Evolutionary conservation across 1,140 invertebrate genomes (phyloP), one percentile per base, ranked within the genome.

Genomic region (Cephus cinctus): DNA sequence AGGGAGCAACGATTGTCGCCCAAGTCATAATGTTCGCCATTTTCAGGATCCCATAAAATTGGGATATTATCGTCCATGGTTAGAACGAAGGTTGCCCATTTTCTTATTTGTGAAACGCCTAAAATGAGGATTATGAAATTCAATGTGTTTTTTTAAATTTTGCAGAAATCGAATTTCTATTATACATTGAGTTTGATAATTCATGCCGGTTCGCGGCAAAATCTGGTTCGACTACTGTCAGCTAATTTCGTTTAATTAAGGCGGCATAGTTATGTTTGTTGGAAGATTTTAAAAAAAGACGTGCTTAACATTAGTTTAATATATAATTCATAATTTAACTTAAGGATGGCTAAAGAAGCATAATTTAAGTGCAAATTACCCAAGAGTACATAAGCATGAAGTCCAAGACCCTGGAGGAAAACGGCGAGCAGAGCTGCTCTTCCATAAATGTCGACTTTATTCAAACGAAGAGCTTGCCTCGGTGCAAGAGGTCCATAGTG

Each of bases 361-460:
- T n/a, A n/a, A n/a, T n/a, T n/a, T n/a, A n/a, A n/a, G n/a, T n/a
- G n/a, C n/a, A n/a, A n/a, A n/a, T 44, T 61, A 72, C 73, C 75
- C 49, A 77, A 51, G 20, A 76, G 25, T 1, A 77, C 67, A 20
- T 65, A 75, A 4, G 70, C 52, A 6, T 72, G 53, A 12, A 69
- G 47, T 18, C 63, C 65, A 31, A 75, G 52, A 3, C 67, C 71
- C 14, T 66, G 63, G 9, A 77, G 50, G 11, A 76, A 44, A 5
- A 59, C 55, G 3, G 64, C 61, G 5, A 77, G 54, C 9, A 77
- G 40, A 14, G 65, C 67, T 16, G 72, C 71, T 4, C 75, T 58
- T 18, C 75, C 75, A 47, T 68, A 75, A 32, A 70, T 64, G 49
- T 76, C 75, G 4, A 75, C 66, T 52, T 76, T 75, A 35, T 67